phyloP scores from a whole-genome alignment of 2,888 invertebrate genomes.

The Caenorhabditis macrosperma region DNA sequence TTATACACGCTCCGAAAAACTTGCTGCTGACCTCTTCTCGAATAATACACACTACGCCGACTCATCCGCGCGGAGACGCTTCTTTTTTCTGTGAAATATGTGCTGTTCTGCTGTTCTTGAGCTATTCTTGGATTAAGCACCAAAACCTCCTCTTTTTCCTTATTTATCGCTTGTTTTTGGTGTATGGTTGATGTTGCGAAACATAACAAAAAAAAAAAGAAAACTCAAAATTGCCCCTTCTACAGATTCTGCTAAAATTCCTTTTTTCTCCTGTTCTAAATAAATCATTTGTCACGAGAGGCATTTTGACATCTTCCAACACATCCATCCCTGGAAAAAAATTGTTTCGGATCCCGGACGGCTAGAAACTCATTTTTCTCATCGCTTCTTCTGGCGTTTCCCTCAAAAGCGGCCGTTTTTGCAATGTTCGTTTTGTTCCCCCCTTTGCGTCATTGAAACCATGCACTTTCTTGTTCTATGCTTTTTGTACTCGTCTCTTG shows the following conservation, averaged over 20 bases:
- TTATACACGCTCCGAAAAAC: constrained; percentile 60
- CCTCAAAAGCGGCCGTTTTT: constrained; percentile 20
- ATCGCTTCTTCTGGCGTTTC: background rate
- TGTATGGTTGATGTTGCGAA: background rate
- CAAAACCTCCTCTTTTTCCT: background rate
- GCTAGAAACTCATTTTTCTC: constrained; percentile 43
- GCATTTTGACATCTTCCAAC: background rate
- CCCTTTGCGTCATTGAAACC: constrained; percentile 17
- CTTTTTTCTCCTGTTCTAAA: too few species aligned
- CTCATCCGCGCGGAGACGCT: constrained; percentile 8
- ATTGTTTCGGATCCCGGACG: background rate
- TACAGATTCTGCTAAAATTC: too few species aligned
- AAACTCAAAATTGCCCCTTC: background rate
- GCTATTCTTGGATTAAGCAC: constrained; percentile 3
- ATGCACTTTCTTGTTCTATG: constrained; percentile 39
- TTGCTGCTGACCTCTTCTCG: constrained; percentile 55
- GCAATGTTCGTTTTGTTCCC: constrained; percentile 51
- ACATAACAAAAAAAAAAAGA: background rate
- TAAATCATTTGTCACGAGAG: background rate
- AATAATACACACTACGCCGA: constrained; percentile 36
- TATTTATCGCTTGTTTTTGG: constrained; percentile 1
- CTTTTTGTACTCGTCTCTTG: constrained; percentile 38
- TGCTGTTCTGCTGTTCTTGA: constrained; percentile 1
- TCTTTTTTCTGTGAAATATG: constrained; percentile 23
- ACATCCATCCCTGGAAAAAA: background rate